Evolutionary conservation across 2,113 vertebrate species (phyloP), one percentile per base, ranked within the genome.

Genomic region (Erpornis zantholeuca): DNA sequence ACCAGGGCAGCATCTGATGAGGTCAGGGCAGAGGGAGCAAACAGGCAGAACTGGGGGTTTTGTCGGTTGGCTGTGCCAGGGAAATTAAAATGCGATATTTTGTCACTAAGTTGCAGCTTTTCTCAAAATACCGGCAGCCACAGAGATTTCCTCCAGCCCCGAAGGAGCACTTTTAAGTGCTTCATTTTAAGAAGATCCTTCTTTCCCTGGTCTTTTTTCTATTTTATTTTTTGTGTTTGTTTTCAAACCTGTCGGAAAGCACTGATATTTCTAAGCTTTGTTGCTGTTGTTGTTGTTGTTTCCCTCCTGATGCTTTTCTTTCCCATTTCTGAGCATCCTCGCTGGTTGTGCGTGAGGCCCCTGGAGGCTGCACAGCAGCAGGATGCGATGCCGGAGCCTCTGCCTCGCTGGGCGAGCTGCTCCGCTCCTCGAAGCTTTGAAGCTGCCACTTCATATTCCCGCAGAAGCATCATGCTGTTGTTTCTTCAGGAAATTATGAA

Each of bases 191-290:
- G 86, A 45, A 92, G 87, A 45, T 47, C 24, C 28, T 82, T 76
- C 66, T 92, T 93, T 94, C 70, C 15, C 11, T 14, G 11, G 2
- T 40, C 22, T 35, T 28, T 45, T 27, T 25, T 25, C 53, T 29
- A 44, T 23, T 70, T 56, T 22, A 6, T 54, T 66, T 72, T 57
- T 57, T 23, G 35, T 94, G 84, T 97, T 96, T 97, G 91, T 96
- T 96, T 97, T 88, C 91, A 97, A 93, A 96, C 94, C 90, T 96
- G 92, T 96, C 82, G 6, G 75, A 87, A 84, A 85, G 65, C 89
- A n/a, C 65, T 76, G 88, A 82, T 87, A 80, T 86, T 96, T 59
- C 82, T 60, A 44, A 25, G 84, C 78, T 82, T 56, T 93, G 47
- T 73, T 91, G 82, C 44, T 75, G 50, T 29, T 90, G 31, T 78